A percentile compares a stretch with the other conserved stretches of the same genome.
phyloP scores from a whole-genome alignment of 1,140 invertebrate genomes.

The Oppia nitens region DNA sequence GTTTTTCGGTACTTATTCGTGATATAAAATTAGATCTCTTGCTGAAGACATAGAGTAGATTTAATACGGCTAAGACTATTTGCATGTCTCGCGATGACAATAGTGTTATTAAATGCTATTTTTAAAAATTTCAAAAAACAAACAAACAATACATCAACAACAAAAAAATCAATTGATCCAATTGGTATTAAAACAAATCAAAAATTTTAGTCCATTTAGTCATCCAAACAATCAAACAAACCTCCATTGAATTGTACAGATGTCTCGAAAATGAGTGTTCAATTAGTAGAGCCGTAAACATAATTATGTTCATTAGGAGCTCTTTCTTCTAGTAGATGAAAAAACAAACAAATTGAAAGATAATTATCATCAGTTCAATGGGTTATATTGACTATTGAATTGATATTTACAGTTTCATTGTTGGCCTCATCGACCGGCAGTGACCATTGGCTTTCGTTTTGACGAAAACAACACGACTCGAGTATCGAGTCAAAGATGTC shows the following conservation, averaged over 20 bases:
- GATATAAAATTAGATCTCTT: conserved; percentile 80
- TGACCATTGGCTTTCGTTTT: conserved; percentile 50
- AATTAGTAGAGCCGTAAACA: conserved; percentile 68
- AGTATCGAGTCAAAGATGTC: conserved; percentile 66
- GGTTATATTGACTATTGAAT: neutral
- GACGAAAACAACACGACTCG: conserved; percentile 48
- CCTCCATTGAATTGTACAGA: conserved; percentile 75
- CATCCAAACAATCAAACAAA: too few relatives aligned
- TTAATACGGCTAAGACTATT: conserved; percentile 66
- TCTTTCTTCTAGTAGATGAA: conserved; percentile 43
- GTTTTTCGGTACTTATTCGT: conserved; percentile 48
- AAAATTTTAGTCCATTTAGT: too few relatives aligned
- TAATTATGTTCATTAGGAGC: conserved; percentile 54
- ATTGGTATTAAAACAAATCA: too few relatives aligned
- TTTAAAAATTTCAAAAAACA: conserved; percentile 12
- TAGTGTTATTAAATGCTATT: conserved; percentile 57
- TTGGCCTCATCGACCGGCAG: conserved; percentile 54
- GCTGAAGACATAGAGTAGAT: conserved; percentile 78
- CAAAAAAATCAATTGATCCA: neutral
- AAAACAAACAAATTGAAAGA: conserved; percentile 22
- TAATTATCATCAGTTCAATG: neutral
- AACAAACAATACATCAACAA: conserved; percentile 1
- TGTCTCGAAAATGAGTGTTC: conserved; percentile 80
- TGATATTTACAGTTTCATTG: conserved; percentile 39
- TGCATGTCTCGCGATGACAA: conserved; percentile 69